phyloP scores from a whole-genome alignment of 1,140 invertebrate species.

The Aphis craccivora region DNA sequence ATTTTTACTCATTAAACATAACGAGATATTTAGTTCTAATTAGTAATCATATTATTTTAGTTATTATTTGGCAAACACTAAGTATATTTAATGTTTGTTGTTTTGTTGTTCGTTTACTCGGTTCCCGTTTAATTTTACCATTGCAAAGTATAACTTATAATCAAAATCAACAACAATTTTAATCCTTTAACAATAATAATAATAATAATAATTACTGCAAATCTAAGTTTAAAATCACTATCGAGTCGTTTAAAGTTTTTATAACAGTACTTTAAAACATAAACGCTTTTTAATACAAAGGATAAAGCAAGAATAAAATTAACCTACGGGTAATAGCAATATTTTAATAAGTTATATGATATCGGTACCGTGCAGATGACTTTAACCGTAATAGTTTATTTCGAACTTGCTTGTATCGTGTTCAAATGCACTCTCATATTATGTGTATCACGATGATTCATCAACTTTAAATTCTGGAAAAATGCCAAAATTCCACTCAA shows the following conservation, averaged over 20 bases:
- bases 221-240: background rate
- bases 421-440: background rate
- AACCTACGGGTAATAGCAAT: background rate
- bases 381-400: background rate
- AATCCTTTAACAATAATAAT: background rate
- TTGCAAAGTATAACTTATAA: background rate
- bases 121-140: background rate
- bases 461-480: background rate
- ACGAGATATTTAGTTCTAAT: background rate
- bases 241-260: background rate
- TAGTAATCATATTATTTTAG: background rate
- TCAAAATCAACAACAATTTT: background rate
- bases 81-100: background rate
- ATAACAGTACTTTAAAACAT: background rate
- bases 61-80: background rate
- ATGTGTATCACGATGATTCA: background rate
- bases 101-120: background rate
- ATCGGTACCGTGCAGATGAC: background rate
- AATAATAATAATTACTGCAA: background rate
- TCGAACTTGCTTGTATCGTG: background rate
- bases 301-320: background rate
- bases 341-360: background rate
- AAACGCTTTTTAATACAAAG: background rate
- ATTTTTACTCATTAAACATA: background rate
- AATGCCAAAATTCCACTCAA: constrained; percentile 33